phyloP scores from a whole-genome alignment of 2,888 invertebrate species.

The Panzeria rudis region DNA sequence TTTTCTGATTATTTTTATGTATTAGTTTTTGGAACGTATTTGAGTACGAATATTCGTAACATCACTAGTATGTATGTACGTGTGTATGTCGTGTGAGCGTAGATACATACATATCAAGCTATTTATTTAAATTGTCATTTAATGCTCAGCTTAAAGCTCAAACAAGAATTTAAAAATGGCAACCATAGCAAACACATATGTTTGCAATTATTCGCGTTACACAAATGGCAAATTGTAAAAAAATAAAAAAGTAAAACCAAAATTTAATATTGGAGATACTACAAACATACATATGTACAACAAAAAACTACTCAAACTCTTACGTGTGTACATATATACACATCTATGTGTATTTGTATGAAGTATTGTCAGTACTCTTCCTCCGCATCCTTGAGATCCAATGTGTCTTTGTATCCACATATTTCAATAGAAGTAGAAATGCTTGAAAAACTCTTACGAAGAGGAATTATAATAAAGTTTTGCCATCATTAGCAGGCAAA shows the following conservation, averaged over 20 bases:
- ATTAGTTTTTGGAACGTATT: too few relatives aligned
- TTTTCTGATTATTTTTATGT: too few relatives aligned
- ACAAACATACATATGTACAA: background rate
- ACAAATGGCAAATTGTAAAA: conserved; percentile 7
- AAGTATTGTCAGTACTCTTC: background rate
- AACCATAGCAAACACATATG: conserved; percentile 47
- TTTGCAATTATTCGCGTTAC: conserved; percentile 31
- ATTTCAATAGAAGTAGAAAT: conserved; percentile 36
- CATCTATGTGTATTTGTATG: background rate
- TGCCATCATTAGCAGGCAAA: conserved; percentile 69
- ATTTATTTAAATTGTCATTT: conserved; percentile 70
- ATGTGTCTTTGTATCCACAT: background rate
- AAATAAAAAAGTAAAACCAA: conserved; percentile 13
- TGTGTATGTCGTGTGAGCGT: background rate
- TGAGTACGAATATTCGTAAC: too few relatives aligned
- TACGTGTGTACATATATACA: background rate
- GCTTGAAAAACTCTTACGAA: conserved; percentile 53
- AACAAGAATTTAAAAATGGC: conserved; percentile 6
- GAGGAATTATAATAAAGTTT: conserved; percentile 66
- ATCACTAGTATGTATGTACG: too few relatives aligned
- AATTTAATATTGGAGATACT: conserved; percentile 17
- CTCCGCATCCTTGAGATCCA: background rate
- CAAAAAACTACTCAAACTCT: background rate
- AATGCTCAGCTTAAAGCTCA: conserved; percentile 41
- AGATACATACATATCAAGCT: conserved; percentile 1